These are phyloP conservation scores for Branchipolynoe longqiensis DNA, from an alignment of 2,888 invertebrate genomes.

Conservation along the genomic window DNA sequence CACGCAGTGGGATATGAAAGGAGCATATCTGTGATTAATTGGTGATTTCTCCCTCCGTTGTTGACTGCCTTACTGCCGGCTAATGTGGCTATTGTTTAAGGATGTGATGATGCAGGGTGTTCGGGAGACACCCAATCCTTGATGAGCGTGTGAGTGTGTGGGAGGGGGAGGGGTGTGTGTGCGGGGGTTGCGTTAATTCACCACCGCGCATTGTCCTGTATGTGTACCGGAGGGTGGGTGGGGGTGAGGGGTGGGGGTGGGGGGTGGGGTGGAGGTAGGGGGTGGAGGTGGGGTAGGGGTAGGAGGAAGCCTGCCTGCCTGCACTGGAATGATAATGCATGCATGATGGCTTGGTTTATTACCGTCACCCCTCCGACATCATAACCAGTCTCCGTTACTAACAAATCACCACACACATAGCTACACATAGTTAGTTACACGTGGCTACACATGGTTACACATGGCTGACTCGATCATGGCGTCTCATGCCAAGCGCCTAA, in stretches of 20 bases:
- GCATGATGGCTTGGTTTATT: not conserved
- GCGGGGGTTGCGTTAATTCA: too few species aligned
- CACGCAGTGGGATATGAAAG: too few species aligned
- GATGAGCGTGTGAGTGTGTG: not conserved
- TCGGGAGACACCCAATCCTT: too few species aligned
- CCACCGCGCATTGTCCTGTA: too few species aligned
- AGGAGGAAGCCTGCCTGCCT: not conserved
- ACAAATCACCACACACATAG: too few species aligned
- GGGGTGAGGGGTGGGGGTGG: not conserved
- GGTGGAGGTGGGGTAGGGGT: not conserved
- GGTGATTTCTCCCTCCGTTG: conserved; percentile 16
- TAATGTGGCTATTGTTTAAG: conserved; percentile 22
- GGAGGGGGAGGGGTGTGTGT: not conserved
- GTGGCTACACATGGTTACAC: too few species aligned
- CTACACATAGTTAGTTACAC: too few species aligned
- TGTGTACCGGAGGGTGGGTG: not conserved
- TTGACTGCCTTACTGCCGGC: not conserved
- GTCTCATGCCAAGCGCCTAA: too few species aligned
- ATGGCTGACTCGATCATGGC: too few species aligned
- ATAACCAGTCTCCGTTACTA: not conserved
- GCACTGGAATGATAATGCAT: conserved; percentile 12
- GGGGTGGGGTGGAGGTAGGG: not conserved
- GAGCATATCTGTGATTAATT: conserved; percentile 14
- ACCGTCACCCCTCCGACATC: not conserved
- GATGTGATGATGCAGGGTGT: not conserved